phyloP scores from a whole-genome alignment of 2,888 invertebrate genomes.

The Platycnemis pennipes region DNA sequence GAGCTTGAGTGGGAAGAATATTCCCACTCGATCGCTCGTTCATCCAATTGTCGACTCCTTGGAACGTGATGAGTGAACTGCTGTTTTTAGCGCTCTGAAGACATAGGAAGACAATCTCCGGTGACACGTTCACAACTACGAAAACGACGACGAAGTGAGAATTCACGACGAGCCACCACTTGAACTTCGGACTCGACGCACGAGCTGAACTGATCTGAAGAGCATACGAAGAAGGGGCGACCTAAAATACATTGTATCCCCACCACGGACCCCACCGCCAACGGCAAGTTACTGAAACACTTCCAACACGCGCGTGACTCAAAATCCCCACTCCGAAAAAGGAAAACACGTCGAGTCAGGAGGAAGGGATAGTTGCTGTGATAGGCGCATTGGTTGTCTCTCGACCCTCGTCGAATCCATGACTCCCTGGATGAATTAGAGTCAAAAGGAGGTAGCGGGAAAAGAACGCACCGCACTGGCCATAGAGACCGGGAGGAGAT shows the following conservation, averaged over 20 bases:
- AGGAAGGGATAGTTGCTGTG: not conserved
- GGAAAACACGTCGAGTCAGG: not conserved
- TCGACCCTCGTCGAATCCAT: not conserved
- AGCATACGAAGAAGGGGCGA: not conserved
- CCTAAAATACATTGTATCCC: not conserved
- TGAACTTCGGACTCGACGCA: conserved; percentile 40
- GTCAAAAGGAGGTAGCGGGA: not conserved
- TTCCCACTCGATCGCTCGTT: conserved; percentile 26
- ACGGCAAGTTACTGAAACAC: not conserved
- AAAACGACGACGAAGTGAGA: not conserved
- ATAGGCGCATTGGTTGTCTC: not conserved
- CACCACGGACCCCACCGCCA: conserved; percentile 2
- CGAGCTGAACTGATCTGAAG: not conserved
- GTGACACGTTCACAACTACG: conserved; percentile 1
- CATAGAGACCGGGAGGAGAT: not conserved
- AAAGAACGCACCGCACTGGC: not conserved
- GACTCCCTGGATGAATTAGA: not conserved
- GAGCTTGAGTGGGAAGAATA: conserved; percentile 9
- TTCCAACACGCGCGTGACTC: not conserved
- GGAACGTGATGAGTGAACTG: not conserved
- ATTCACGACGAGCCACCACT: not conserved
- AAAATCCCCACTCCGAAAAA: not conserved
- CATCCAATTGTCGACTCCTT: not conserved
- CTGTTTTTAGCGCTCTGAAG: not conserved
- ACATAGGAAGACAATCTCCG: not conserved